Percentiles rank a stretch among this genome's conserved stretches.
Evolutionary conservation across 2,888 invertebrate species (phyloP).

Genomic region (Dinocampus coccinellae): DNA sequence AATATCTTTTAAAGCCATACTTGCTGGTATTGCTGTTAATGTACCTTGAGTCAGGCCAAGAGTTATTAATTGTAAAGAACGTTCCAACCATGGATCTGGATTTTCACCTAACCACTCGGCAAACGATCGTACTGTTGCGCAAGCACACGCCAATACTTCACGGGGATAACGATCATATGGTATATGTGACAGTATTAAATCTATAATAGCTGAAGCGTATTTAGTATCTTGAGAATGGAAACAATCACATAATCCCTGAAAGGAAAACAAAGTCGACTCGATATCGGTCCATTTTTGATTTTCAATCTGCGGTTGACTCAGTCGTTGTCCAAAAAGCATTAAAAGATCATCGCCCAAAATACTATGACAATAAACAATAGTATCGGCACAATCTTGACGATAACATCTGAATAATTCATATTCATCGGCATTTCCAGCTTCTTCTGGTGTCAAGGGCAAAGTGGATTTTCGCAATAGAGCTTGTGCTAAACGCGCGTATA

Average conservation of each 20-base stretch:
- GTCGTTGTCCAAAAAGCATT: conserved; percentile 76
- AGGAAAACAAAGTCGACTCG: conserved; percentile 71
- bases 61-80: conserved; percentile 78
- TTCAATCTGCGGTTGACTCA: conserved; percentile 73
- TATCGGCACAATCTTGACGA: conserved; percentile 87
- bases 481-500: conserved; percentile 84
- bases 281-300: conserved; percentile 73
- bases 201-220: conserved; percentile 71
- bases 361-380: conserved; percentile 88
- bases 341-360: conserved; percentile 83
- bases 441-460: conserved; percentile 72
- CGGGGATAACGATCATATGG: conserved; percentile 62
- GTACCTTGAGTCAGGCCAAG: conserved; percentile 75
- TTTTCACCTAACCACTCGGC: conserved; percentile 87
- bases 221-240: conserved; percentile 65
- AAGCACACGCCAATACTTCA: conserved; percentile 63
- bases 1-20: conserved; percentile 90
- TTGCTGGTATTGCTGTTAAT: conserved; percentile 82
- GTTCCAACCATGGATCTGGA: conserved; percentile 75
- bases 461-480: conserved; percentile 85
- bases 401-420: conserved; percentile 84
- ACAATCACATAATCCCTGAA: conserved; percentile 72
- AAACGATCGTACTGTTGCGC: conserved; percentile 77
- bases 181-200: conserved; percentile 60
- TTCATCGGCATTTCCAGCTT: conserved; percentile 76